Conservation (phyloP, 2,797 vertebrate species). For the Prunella strophiata region DNA sequence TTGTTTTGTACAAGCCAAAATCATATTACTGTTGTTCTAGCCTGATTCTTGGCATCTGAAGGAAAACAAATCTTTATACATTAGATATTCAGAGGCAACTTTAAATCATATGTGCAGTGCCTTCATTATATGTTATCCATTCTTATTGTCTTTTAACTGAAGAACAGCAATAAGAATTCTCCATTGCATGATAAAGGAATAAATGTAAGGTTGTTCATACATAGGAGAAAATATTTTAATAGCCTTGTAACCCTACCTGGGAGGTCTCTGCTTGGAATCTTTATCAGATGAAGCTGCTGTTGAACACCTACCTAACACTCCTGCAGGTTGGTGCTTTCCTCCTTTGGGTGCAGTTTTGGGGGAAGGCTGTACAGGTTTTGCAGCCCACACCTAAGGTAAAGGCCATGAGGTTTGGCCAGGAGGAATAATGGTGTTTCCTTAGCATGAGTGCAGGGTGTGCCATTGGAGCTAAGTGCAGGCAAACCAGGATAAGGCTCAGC, state of each 20-base stretch:
- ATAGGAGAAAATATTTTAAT: not conserved
- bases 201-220: not conserved
- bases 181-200: not conserved
- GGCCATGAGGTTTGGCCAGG: not conserved
- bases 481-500: not conserved
- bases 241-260: not conserved
- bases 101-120: not conserved
- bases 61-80: conserved; percentile 3
- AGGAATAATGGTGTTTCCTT: not conserved
- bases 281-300: not conserved
- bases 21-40: conserved; percentile 18
- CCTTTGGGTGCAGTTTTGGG: not conserved
- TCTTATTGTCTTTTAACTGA: not conserved
- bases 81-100: not conserved
- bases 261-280: not conserved
- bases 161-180: not conserved
- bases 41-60: conserved; percentile 32
- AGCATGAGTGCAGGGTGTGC: not conserved
- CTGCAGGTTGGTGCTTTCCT: not conserved
- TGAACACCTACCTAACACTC: not conserved
- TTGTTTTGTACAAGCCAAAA: conserved; percentile 18
- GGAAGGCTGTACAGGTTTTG: not conserved
- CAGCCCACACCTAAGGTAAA: not conserved
- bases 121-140: not conserved
- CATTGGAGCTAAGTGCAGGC: not conserved